phyloP scores from a whole-genome alignment of 2,888 invertebrate species.

The Orthosia gothica region DNA sequence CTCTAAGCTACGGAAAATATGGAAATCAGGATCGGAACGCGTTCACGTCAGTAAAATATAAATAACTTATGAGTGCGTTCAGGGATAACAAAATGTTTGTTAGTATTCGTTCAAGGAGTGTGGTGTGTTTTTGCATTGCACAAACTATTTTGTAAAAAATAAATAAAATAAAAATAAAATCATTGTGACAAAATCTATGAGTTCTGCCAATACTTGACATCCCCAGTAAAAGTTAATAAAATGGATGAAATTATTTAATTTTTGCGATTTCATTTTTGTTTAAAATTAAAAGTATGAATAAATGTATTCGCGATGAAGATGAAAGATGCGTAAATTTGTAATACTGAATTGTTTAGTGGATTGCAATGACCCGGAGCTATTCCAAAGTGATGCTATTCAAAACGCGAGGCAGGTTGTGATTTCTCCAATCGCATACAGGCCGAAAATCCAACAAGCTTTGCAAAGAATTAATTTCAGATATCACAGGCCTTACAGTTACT shows the following conservation, averaged over 20 bases:
- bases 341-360: conserved; percentile 81
- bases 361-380: conserved; percentile 76
- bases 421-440: conserved; percentile 76
- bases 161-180: conserved; percentile 8
- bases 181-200: conserved; percentile 50
- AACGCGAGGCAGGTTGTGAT: conserved; percentile 80
- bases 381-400: conserved; percentile 81
- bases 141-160: not conserved
- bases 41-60: not conserved
- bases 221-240: conserved; percentile 31
- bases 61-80: conserved; percentile 19
- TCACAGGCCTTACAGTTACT: conserved; percentile 83
- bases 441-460: conserved; percentile 81
- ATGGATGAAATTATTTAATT: conserved; percentile 54
- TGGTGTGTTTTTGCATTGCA: not conserved
- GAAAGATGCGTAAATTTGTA: conserved; percentile 85
- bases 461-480: conserved; percentile 82
- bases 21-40: conserved; percentile 11
- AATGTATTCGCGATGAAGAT: conserved; percentile 70
- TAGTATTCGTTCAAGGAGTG: conserved; percentile 1
- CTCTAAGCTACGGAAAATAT: not conserved
- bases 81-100: not conserved
- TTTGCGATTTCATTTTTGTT: not conserved
- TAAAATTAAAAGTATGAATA: conserved; percentile 53
- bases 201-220: conserved; percentile 38